These are phyloP conservation scores for Falco rusticolus DNA, from an alignment of 2,797 vertebrate genomes.

Conservation along the genomic window DNA sequence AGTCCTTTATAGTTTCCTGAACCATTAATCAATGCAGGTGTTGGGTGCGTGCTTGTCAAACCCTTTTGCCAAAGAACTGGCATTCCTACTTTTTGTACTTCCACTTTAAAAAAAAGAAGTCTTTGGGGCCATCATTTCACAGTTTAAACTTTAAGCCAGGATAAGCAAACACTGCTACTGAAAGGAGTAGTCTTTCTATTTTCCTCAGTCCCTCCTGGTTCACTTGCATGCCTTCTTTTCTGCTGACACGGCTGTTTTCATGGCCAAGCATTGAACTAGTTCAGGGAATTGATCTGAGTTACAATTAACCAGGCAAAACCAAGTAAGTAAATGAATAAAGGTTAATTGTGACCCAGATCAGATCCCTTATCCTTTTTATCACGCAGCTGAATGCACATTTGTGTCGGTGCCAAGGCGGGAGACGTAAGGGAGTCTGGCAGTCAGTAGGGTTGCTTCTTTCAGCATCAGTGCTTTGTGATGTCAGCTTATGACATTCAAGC, in stretches of 20 bases:
- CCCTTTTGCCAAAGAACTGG: neutral
- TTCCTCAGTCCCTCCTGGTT: neutral
- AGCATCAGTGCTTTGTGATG: neutral
- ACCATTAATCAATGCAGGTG: neutral
- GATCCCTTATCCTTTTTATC: neutral
- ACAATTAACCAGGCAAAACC: neutral
- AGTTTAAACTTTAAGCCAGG: neutral
- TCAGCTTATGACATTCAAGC: neutral
- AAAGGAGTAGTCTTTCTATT: neutral
- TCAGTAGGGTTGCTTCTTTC: neutral
- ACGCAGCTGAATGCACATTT: accelerated
- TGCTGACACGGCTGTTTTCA: neutral
- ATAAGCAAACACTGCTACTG: neutral
- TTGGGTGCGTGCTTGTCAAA: neutral
- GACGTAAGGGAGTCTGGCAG: neutral
- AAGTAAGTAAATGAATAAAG: neutral
- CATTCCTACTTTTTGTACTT: neutral
- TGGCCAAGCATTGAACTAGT: neutral
- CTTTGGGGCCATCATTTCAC: neutral
- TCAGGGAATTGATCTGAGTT: neutral
- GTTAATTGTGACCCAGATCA: slow-evolving; percentile 1
- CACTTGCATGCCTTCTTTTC: neutral
- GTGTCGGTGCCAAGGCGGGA: neutral
- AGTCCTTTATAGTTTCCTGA: neutral
- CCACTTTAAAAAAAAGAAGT: neutral